Evolutionary conservation across 2,113 vertebrate species (phyloP), one percentile per base, ranked within the genome.

Genomic region (Petromus typicus): DNA sequence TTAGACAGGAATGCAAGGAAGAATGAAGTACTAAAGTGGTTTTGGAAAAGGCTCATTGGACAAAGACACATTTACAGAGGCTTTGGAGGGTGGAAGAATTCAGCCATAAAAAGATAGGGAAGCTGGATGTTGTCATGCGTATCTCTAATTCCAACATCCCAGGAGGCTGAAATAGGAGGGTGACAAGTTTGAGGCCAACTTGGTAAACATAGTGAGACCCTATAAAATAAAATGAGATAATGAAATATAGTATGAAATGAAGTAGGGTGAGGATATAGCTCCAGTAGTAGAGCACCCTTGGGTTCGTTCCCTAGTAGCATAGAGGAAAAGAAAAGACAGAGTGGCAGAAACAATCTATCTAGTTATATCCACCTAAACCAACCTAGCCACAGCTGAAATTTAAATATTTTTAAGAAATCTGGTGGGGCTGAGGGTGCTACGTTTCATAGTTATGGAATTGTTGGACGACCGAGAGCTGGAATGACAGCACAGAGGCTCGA

Each of bases 361-460:
- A 64, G 57, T 92, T 85, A 32, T 61, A 86, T 25, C n/a, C 63
- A 0, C 13, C 22, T 1, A 59, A 78, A 45, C 43, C 56, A 75
- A 34, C 2, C 30, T 23, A 6, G 0, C 57, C 27, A n/a, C 18
- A 23, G 10, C 16, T 37, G 23, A 54, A 75, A 59, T n/a, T 30
- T 14, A 84, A 45, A 82, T 5, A 63, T 17, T 5, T 51, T 37
- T 51, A 14, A 89, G 51, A 78, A 45, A 37, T 3, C 0, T 4
- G 1, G 6, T 48, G 12, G 16, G 17, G n/a, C n/a, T 8, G 54
- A 22, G 20, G 30, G 3, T 10, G 37, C 3, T 12, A 2, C 71
- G 6, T 14, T 37, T 80, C 14, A 66, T 32, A 64, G 32, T 23
- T 11, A 8, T 20, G 20, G 79, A 27, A 67, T 7, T 4, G 34